Conservation (phyloP, 1,140 invertebrate species). For the Potamilus streckersoni region DNA sequence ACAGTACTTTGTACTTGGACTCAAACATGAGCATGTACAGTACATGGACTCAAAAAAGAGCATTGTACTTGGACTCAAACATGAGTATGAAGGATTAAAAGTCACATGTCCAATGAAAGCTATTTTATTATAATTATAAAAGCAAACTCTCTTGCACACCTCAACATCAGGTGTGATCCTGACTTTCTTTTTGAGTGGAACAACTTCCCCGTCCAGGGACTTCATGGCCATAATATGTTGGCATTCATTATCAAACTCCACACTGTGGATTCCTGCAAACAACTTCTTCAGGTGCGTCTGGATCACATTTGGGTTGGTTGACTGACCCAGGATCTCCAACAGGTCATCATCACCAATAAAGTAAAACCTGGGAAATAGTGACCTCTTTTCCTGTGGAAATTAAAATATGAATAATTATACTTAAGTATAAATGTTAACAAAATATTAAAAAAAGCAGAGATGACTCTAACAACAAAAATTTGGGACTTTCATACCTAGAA, state of each 20-base stretch:
- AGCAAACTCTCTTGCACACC: slow-evolving; percentile 67
- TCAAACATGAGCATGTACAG: no score
- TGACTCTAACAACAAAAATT: no score
- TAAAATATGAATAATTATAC: neutral
- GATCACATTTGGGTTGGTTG: slow-evolving; percentile 86
- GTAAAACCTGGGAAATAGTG: slow-evolving; percentile 93
- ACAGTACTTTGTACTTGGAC: no score
- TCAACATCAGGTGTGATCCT: slow-evolving; percentile 85
- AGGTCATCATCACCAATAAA: slow-evolving; percentile 98
- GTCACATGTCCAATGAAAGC: no score
- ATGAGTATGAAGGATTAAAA: no score
- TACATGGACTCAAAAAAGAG: no score
- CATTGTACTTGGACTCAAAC: no score
- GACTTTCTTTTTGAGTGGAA: slow-evolving; percentile 81
- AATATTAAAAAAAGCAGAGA: no score
- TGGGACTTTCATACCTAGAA: no score
- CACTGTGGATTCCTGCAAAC: slow-evolving; percentile 87
- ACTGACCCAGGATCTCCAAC: slow-evolving; percentile 89
- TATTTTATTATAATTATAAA: no score
- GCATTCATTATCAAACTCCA: slow-evolving; percentile 76
- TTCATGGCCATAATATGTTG: slow-evolving; percentile 80
- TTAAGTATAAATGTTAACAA: no score
- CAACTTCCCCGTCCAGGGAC: slow-evolving; percentile 86
- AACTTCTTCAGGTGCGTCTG: slow-evolving; percentile 95
- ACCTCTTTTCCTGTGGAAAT: slow-evolving; percentile 84